phyloP scores from a whole-genome alignment of 2,113 vertebrate genomes.

The Clarias gariepinus region DNA sequence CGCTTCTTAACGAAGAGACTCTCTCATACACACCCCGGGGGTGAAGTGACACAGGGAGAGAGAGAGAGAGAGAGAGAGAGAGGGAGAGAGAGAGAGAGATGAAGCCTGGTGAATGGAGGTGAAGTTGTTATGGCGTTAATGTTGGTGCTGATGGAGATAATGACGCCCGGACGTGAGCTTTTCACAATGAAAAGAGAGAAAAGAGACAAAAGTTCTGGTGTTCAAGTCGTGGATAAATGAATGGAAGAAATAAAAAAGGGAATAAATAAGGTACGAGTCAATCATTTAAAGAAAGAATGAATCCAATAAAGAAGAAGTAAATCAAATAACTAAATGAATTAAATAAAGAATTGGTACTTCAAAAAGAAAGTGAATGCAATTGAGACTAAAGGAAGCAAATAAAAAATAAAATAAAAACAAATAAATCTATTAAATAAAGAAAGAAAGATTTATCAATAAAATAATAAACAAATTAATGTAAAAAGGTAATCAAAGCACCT shows the following conservation, averaged over 20 bases:
- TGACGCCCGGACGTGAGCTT: not conserved
- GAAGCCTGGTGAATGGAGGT: not conserved
- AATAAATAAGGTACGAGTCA: not conserved
- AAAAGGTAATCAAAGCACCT: not conserved
- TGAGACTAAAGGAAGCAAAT: not conserved
- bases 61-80: too few species aligned
- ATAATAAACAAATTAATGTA: not conserved
- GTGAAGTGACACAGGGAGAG: not conserved
- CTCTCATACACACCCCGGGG: not conserved
- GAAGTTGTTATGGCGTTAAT: not conserved
- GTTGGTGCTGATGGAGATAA: not conserved
- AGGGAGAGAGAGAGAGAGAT: not conserved
- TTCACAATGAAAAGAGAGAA: not conserved
- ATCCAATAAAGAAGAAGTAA: not conserved
- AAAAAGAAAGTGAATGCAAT: not conserved
- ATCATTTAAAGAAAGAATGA: not conserved
- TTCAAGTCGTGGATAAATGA: not conserved
- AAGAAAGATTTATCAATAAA: too few species aligned
- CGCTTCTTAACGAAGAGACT: constrained; percentile 5
- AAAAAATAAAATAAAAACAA: too few species aligned
- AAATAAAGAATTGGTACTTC: not conserved
- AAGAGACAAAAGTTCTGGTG: not conserved
- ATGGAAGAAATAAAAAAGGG: not conserved
- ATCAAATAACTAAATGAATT: not conserved
- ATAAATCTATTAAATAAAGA: not conserved